Conservation (phyloP, 2,888 invertebrate species). For the Norana najaformis region DNA sequence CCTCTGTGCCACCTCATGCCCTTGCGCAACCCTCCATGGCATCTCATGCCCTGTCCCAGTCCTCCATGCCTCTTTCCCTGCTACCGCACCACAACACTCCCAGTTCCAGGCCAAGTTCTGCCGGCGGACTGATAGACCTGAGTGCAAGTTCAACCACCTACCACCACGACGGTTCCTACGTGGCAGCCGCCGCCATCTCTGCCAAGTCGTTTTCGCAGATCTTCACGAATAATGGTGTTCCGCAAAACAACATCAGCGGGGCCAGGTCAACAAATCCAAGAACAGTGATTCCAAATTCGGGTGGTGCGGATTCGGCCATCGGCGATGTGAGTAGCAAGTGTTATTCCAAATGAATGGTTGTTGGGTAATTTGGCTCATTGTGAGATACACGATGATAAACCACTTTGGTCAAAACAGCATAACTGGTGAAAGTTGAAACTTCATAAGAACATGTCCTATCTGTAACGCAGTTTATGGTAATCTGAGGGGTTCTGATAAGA, state of each 20-base stretch:
- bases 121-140: slow-evolving; percentile 33
- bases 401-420: no score
- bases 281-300: neutral
- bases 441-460: no score
- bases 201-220: neutral
- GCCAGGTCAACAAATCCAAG: neutral
- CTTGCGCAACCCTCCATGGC: neutral
- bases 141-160: slow-evolving; percentile 29
- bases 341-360: neutral
- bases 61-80: neutral
- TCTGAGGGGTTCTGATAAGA: no score
- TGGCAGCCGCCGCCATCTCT: neutral
- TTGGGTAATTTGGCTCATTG: neutral
- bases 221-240: neutral
- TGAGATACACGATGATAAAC: no score
- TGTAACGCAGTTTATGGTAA: no score
- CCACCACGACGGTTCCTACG: slow-evolving; percentile 25
- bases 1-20: neutral
- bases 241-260: neutral
- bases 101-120: slow-evolving; percentile 32
- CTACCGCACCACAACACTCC: neutral
- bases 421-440: no score
- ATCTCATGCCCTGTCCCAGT: slow-evolving; percentile 16
- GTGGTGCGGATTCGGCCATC: neutral
- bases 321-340: neutral